A percentile compares a stretch with the other conserved stretches of the same genome.
Evolutionary conservation across 2,888 invertebrate genomes (phyloP).

Genomic region (Acanthosepion lycidas): DNA sequence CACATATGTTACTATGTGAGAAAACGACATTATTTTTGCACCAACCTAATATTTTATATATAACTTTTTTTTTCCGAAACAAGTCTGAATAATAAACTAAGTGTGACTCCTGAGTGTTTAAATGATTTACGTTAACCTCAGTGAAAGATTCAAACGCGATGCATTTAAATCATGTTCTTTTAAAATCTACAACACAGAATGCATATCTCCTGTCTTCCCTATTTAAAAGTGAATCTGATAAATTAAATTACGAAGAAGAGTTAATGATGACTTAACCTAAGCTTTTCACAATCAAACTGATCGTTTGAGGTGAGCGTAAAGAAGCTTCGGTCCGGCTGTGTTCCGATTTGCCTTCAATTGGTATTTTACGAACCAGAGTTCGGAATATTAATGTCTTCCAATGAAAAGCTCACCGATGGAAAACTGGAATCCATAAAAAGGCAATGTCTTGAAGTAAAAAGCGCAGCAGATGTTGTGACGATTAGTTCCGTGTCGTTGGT

Average conservation of each 20-base stretch:
- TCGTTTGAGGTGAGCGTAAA: background rate
- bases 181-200: background rate
- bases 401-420: constrained; percentile 2
- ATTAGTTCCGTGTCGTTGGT: constrained; percentile 20
- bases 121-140: no score
- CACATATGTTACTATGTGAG: no score
- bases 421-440: constrained; percentile 33
- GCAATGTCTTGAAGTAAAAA: constrained; percentile 33
- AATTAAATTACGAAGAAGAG: background rate
- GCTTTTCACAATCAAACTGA: background rate
- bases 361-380: background rate
- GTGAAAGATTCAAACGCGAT: no score
- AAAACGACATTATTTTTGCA: no score
- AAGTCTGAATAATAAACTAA: no score
- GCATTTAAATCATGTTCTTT: no score
- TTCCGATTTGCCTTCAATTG: background rate
- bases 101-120: no score
- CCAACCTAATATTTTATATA: no score
- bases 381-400: background rate
- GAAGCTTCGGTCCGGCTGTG: background rate
- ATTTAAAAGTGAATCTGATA: background rate
- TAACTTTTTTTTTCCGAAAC: no score
- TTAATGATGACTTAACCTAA: background rate
- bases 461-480: background rate
- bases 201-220: background rate